Evolutionary conservation across 2,888 invertebrate species (phyloP), one percentile per base, ranked within the genome.

Genomic region (Odontomyia ornata): DNA sequence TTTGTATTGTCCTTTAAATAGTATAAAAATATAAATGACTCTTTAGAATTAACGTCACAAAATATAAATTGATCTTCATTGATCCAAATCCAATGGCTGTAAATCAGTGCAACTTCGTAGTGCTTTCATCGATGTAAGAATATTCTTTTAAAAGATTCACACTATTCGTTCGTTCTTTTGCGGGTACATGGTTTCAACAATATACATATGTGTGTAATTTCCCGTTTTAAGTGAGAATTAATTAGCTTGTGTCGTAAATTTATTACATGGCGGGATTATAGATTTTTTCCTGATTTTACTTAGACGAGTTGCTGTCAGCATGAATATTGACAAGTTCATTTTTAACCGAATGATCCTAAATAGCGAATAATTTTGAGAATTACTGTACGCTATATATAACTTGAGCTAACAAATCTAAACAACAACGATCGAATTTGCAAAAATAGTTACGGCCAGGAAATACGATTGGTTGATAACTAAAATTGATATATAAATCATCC

Each of bases 81-180:
- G 4, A 89, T 81, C 91, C 91, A 91, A 77, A 88, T 82, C 87
- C 90, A 91, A 82, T 91, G 90, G 82, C 88, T 88, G 84, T 82
- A 75, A 83, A 83, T 86, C 86, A 83, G 83, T 85, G 81, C 86
- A 36, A 18, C 2, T 65, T 23, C 4, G 36, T 23, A 30, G 28
- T 13, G 21, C 13, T 36, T 27, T 30, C 56, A 21, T 56, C 57
- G 2, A 60, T 4, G 23, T 57, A 15, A 9, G 21, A 9, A 36
- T 57, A 57, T 23, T 73, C 73, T 21, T 73, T 73, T 23, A 73
- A 21, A 1, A 30, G 46, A 27, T 30, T 64, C 30, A 77, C 23
- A 25, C 73, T 52, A 65, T 28, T 64, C 36, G 67, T 11, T 43
- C 76, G 56, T 60, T 46, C 11, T 23, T 18, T 43, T 4, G 30